Evolutionary conservation across 2,888 invertebrate species (phyloP).

Genomic region (Schizaphis graminum): DNA sequence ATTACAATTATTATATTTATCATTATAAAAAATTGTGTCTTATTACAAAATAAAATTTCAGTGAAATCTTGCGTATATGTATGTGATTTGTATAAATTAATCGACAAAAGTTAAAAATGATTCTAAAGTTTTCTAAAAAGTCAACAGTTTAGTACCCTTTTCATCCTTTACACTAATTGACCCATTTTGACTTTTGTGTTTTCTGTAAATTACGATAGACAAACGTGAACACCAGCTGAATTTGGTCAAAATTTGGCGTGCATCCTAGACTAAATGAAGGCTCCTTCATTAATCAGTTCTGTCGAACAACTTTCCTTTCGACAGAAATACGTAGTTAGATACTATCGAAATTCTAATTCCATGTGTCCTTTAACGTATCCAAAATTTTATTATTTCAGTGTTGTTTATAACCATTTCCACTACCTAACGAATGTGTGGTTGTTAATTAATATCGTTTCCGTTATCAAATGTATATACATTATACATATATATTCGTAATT

Average conservation of each 20-base stretch:
- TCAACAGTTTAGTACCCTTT: conserved; percentile 46
- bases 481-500: not conserved
- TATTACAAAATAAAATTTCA: not conserved
- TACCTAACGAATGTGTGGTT: not conserved
- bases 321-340: not conserved
- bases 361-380: not conserved
- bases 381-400: conserved; percentile 18
- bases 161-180: conserved; percentile 8
- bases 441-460: not conserved
- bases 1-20: not conserved
- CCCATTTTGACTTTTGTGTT: conserved; percentile 10
- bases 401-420: conserved; percentile 12
- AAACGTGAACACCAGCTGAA: not conserved
- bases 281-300: conserved; percentile 38
- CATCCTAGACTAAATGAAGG: not conserved
- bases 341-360: not conserved
- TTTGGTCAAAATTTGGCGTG: conserved; percentile 28
- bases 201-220: not conserved
- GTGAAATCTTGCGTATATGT: not conserved
- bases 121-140: conserved; percentile 4
- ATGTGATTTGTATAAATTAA: not conserved
- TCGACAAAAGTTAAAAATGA: conserved; percentile 2
- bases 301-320: conserved; percentile 25
- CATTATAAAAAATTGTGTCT: not conserved
- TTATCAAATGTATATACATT: not conserved